Evolutionary conservation across 2,113 vertebrate genomes (phyloP).

Genomic region (Phrynocephalus versicolor): DNA sequence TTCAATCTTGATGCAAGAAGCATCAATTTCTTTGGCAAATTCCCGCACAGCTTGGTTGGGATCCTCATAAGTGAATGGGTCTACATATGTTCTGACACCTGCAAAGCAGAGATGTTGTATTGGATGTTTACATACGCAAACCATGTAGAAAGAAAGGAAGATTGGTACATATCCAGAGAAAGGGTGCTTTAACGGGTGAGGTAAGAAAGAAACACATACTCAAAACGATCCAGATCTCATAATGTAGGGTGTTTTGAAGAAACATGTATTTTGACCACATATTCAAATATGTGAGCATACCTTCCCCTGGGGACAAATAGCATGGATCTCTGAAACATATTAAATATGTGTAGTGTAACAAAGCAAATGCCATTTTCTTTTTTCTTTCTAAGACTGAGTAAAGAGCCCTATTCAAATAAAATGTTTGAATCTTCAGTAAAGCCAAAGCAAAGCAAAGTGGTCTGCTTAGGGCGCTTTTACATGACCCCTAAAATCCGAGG

Average conservation of each 20-base stretch:
- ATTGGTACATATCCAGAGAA: constrained; percentile 63
- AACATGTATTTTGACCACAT: constrained; percentile 33
- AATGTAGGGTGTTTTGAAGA: background rate
- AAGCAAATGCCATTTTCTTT: too few species aligned
- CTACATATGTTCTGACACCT: constrained; percentile 98
- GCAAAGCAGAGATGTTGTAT: constrained; percentile 63
- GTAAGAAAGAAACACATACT: background rate
- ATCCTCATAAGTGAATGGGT: constrained; percentile 98
- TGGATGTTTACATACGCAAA: constrained; percentile 60
- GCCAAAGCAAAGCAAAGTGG: too few species aligned
- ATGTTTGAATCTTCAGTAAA: background rate
- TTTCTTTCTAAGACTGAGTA: background rate
- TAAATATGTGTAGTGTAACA: background rate
- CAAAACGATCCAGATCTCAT: background rate
- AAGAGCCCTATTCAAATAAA: background rate
- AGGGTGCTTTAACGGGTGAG: constrained; percentile 50
- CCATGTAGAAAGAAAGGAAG: constrained; percentile 53
- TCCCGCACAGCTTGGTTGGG: constrained; percentile 97
- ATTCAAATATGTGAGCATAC: constrained; percentile 4
- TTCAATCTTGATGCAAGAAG: constrained; percentile 98
- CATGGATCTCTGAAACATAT: constrained; percentile 29
- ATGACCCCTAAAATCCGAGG: too few species aligned
- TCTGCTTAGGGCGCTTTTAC: too few species aligned
- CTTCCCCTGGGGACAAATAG: constrained; percentile 37
- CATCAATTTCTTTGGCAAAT: constrained; percentile 98